A percentile compares a stretch with the other conserved stretches of the same genome.
phyloP scores from a whole-genome alignment of 2,888 invertebrate species.

The Rhamphomyia laevipes region DNA sequence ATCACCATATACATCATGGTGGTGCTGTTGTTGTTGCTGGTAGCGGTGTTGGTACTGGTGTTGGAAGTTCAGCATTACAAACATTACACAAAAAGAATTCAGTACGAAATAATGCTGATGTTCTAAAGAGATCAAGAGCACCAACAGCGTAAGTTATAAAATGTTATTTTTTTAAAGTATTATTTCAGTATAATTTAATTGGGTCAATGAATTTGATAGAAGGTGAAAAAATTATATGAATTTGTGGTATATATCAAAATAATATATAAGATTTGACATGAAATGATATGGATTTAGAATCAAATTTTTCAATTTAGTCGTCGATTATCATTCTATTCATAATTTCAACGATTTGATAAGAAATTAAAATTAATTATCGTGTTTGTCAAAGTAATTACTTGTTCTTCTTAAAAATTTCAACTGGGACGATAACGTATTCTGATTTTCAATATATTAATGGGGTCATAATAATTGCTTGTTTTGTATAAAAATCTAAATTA shows the following conservation, averaged over 20 bases:
- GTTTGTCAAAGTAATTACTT: no score
- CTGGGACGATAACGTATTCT: no score
- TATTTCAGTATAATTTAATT: slow-evolving; percentile 21
- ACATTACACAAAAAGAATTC: slow-evolving; percentile 52
- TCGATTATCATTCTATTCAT: no score
- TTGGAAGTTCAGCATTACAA: slow-evolving; percentile 29
- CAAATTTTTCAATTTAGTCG: no score
- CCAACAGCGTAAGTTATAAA: slow-evolving; percentile 51
- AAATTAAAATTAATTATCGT: no score
- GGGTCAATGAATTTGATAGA: slow-evolving; percentile 18
- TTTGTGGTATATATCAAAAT: slow-evolving; percentile 15
- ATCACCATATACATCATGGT: slow-evolving; percentile 29
- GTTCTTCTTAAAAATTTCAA: no score
- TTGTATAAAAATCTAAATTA: no score
- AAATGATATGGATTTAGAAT: no score
- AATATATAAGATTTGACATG: no score
- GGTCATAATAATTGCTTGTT: no score
- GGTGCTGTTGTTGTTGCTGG: slow-evolving; percentile 36
- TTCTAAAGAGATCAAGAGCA: slow-evolving; percentile 52
- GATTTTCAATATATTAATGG: no score
- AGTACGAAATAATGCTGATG: slow-evolving; percentile 49
- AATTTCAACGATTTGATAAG: no score
- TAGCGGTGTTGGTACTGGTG: slow-evolving; percentile 31
- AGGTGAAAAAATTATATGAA: neutral
- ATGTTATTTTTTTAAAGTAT: neutral